phyloP scores from a whole-genome alignment of 2,888 invertebrate genomes.

The Cistogaster globosa region DNA sequence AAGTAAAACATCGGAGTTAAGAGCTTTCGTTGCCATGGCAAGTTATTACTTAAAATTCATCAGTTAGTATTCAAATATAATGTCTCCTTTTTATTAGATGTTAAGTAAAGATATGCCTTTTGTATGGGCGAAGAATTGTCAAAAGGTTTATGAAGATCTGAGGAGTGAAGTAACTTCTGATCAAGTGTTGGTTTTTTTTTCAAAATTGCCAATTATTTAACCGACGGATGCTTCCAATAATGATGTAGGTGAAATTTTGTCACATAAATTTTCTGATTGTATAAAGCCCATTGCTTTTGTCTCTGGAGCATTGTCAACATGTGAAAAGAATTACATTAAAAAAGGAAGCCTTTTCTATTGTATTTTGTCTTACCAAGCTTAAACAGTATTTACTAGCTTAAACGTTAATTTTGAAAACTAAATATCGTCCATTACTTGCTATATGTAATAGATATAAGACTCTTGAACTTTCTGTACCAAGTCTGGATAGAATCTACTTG shows the following conservation, averaged over 20 bases:
- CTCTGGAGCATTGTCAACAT: constrained; percentile 61
- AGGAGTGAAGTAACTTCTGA: constrained; percentile 71
- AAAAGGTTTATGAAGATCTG: constrained; percentile 64
- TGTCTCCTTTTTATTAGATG: constrained; percentile 57
- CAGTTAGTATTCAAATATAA: constrained; percentile 59
- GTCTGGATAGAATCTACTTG: too few species aligned
- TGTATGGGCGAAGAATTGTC: constrained; percentile 75
- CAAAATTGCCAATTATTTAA: constrained; percentile 66
- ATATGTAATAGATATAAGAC: constrained; percentile 62
- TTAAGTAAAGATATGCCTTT: constrained; percentile 69
- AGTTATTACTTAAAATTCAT: constrained; percentile 69
- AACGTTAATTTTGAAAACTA: constrained; percentile 57
- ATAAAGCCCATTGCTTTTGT: constrained; percentile 67
- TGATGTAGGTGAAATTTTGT: constrained; percentile 68
- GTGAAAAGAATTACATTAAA: constrained; percentile 69
- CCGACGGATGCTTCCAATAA: constrained; percentile 72
- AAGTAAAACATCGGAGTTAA: constrained; percentile 45
- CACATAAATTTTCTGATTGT: constrained; percentile 59
- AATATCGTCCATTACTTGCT: constrained; percentile 67
- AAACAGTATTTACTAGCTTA: constrained; percentile 65
- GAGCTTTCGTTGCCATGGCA: constrained; percentile 55
- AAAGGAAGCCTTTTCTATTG: constrained; percentile 57
- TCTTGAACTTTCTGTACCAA: too few species aligned
- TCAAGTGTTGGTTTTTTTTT: constrained; percentile 70
- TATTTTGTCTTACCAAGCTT: constrained; percentile 65